Evolutionary conservation across 2,888 invertebrate genomes (phyloP), one percentile per base, ranked within the genome.

Genomic region (Poecilus cupreus): DNA sequence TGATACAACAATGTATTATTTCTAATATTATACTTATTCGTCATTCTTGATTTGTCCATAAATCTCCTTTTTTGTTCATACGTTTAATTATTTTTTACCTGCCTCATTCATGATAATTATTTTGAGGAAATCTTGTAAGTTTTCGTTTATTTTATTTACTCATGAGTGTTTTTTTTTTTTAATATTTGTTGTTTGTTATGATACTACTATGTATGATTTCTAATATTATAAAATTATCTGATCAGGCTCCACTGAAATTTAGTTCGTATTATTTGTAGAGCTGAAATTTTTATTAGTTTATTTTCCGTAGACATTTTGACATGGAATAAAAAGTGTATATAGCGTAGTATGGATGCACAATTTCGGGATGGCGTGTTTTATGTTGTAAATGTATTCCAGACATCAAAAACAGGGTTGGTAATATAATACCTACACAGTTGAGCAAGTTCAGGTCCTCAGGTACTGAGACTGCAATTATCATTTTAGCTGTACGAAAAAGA

Each of bases 401-500:
- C 68, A 68, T 24, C 78, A 18, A 64, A 64, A 78, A 70, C 79
- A 79, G 68, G 79, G 68, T 57, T 54, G 24, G 26, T 70, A 70
- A 68, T 70, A 79, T 32, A 70, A 22, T 26, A 51, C 49, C 43
- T 68, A 37, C 26, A 26, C 49, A 49, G n/a, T 24, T 49, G 79
- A 70, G 49, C 79, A 57, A 64, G 79, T 68, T 79, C 51, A 51
- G 43, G 72, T 46, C 72, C 46, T 22, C 72, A 37, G 79, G 68
- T 79, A 79, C 79, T 49, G 79, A 79, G 68, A 49, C 49, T 64
- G 82, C 64, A 82, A 82, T 83, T 83, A 83, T 68, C 82, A 82
- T 83, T 83, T 83, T 68, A 68, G 68, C 79, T 79, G 76, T 60
- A 68, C 81, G 83, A 83, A 83, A 83, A 83, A 83, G 83, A 83